Evolutionary conservation across 1,140 invertebrate genomes (phyloP).

Genomic region (Aphaenogaster ashmeadi): DNA sequence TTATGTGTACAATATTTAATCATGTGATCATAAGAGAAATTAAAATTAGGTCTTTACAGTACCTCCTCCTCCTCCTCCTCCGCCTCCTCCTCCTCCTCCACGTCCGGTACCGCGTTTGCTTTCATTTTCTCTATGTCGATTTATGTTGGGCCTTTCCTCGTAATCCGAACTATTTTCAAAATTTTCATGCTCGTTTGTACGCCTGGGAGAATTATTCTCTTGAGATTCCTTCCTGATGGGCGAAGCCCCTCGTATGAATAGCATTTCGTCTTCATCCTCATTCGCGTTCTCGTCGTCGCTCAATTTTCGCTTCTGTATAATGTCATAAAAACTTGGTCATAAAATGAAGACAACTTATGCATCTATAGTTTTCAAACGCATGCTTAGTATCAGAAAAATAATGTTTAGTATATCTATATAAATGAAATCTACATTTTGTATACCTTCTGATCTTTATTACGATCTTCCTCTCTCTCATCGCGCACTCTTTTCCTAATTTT

Average conservation of each 20-base stretch:
- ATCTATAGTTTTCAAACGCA: not conserved
- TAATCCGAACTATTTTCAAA: constrained; percentile 81
- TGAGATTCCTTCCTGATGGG: constrained; percentile 83
- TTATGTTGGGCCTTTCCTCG: constrained; percentile 80
- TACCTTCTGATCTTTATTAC: constrained; percentile 85
- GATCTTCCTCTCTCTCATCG: constrained; percentile 87
- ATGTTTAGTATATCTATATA: constrained; percentile 14
- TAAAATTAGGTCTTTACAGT: not conserved
- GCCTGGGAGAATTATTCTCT: constrained; percentile 79
- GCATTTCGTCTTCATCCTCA: constrained; percentile 92
- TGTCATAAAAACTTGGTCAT: constrained; percentile 52
- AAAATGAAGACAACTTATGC: not conserved
- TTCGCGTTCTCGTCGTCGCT: constrained; percentile 88
- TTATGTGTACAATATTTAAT: constrained; percentile 51
- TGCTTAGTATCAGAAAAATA: constrained; percentile 33
- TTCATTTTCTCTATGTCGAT: constrained; percentile 83
- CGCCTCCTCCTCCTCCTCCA: constrained; percentile 68
- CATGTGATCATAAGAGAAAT: not conserved
- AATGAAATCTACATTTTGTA: constrained; percentile 15
- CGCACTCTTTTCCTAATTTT: constrained; percentile 83
- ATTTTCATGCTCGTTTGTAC: constrained; percentile 83
- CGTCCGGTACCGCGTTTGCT: constrained; percentile 81
- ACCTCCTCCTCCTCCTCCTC: constrained; percentile 44
- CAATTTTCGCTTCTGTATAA: constrained; percentile 81
- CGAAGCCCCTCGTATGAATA: constrained; percentile 92